Evolutionary conservation across 1,140 invertebrate species (phyloP).

Genomic region (Zophobas atratus): DNA sequence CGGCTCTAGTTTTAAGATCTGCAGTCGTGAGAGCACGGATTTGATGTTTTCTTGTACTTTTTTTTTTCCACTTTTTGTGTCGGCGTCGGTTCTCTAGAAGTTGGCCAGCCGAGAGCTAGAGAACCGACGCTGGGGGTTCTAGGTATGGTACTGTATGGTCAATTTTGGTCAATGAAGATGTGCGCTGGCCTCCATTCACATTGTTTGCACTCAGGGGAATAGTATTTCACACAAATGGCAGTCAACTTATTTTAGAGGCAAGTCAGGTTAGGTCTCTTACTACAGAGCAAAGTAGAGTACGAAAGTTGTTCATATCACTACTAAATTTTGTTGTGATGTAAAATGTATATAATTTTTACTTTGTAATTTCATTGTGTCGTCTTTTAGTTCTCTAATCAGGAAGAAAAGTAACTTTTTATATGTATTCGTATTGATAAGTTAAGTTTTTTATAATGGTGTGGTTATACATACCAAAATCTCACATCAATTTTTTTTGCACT

Average conservation of each 20-base stretch:
- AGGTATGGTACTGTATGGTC: conserved; percentile 64
- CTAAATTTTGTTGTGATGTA: conserved; percentile 58
- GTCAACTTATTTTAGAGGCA: conserved; percentile 55
- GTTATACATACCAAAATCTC: conserved; percentile 64
- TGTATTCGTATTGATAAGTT: conserved; percentile 56
- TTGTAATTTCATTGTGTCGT: conserved; percentile 46
- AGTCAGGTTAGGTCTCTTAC: conserved; percentile 53
- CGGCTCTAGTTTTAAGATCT: conserved; percentile 55
- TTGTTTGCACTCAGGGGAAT: conserved; percentile 83
- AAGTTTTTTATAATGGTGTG: conserved; percentile 60
- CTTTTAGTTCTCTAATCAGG: conserved; percentile 51
- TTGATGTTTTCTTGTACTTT: conserved; percentile 12
- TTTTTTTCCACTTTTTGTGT: conserved; percentile 46
- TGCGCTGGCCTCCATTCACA: conserved; percentile 88
- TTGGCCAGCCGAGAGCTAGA: conserved; percentile 19
- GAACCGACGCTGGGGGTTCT: conserved; percentile 31
- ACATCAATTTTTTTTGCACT: conserved; percentile 58
- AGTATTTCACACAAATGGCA: conserved; percentile 40
- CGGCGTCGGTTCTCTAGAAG: conserved; percentile 5
- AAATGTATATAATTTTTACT: conserved; percentile 57
- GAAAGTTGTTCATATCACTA: conserved; percentile 57
- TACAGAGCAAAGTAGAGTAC: conserved; percentile 48
- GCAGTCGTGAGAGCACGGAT: conserved; percentile 16
- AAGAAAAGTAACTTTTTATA: conserved; percentile 46
- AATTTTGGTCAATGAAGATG: conserved; percentile 30